Percentiles rank a stretch among this genome's conserved stretches.
These are phyloP conservation scores for Axis porcinus DNA, from an alignment of 2,113 vertebrate species.

Conservation along the genomic window DNA sequence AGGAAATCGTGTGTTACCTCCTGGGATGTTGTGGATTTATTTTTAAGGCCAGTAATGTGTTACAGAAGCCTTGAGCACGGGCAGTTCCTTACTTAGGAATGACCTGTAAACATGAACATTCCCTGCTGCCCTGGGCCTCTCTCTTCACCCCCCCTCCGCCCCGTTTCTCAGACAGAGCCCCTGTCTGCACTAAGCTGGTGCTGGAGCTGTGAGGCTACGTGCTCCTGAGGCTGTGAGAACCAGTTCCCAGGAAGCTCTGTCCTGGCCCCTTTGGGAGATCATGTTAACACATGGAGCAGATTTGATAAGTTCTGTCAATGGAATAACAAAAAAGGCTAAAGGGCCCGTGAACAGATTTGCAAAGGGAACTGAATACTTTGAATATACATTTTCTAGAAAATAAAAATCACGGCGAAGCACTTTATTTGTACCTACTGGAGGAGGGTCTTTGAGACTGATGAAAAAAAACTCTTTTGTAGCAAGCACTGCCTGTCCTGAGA, in stretches of 20 bases:
- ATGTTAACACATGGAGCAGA: neutral
- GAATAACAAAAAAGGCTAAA: slow-evolving; percentile 29
- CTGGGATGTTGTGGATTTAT: slow-evolving; percentile 49
- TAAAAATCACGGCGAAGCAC: neutral
- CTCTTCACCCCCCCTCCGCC: neutral
- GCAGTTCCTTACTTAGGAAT: slow-evolving; percentile 3
- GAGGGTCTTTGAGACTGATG: neutral
- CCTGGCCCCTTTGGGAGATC: neutral
- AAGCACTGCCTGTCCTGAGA: neutral
- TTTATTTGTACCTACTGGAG: neutral
- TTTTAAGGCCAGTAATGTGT: slow-evolving; percentile 37
- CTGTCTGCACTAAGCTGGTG: neutral
- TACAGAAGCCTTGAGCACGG: slow-evolving; percentile 1
- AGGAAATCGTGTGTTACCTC: slow-evolving; percentile 12
- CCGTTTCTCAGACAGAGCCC: neutral
- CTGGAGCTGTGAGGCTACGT: neutral
- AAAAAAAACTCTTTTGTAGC: neutral
- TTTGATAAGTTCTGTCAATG: slow-evolving; percentile 4
- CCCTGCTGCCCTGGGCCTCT: neutral
- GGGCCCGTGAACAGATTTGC: neutral
- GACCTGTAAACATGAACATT: neutral
- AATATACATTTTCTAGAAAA: neutral
- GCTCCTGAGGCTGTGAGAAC: neutral
- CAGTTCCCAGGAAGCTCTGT: slow-evolving; percentile 31
- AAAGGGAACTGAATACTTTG: neutral